Evolutionary conservation across 1,140 invertebrate species (phyloP), one percentile per base, ranked within the genome.

Genomic region (Zeugodacus cucurbitae): DNA sequence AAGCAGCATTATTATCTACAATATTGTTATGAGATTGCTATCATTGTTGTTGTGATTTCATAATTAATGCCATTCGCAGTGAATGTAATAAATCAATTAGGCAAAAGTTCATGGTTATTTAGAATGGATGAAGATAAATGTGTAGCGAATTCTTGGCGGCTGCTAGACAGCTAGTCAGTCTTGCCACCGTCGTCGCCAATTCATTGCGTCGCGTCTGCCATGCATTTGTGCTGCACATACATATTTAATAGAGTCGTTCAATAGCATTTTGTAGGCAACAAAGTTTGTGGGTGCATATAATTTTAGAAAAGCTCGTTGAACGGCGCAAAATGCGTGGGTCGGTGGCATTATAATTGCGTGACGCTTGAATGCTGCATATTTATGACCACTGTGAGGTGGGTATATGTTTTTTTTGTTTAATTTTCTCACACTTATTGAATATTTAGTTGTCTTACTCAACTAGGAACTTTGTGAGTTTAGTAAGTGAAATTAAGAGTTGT

Each of bases 71-170:
- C 74, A 82, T 82, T 54, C 48, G 48, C 41, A 82, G n/a, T 48
- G 74, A 82, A 82, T 82, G 74, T 82, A 82, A 82, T 82, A 82
- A 82, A 82, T 82, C 74, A 82, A 82, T 82, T 82, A 82, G 74
- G 44, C 74, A 82, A 82, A 82, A 82, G 74, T 82, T 82, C 74
- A 82, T 82, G 74, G 74, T 54, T 82, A 82, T 48, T 82, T 82
- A 82, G 20, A 82, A n/a, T 82, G 74, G 74, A 48, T 82, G 74
- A 44, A 82, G 74, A 48, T 82, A 48, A 82, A 48, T 82, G 74
- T 82, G 74, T 82, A 82, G 41, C 74, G 74, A 82, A 82, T 82
- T 82, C n/a, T 82, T 82, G 34, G 4, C 37, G 20, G 34, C 17
- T n/a, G 67, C 37, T 41, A 20, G 67, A 20, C 14, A 11, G 41